These are phyloP conservation scores for Penaeus monodon DNA, from an alignment of 2,888 invertebrate species.

Conservation along the genomic window DNA sequence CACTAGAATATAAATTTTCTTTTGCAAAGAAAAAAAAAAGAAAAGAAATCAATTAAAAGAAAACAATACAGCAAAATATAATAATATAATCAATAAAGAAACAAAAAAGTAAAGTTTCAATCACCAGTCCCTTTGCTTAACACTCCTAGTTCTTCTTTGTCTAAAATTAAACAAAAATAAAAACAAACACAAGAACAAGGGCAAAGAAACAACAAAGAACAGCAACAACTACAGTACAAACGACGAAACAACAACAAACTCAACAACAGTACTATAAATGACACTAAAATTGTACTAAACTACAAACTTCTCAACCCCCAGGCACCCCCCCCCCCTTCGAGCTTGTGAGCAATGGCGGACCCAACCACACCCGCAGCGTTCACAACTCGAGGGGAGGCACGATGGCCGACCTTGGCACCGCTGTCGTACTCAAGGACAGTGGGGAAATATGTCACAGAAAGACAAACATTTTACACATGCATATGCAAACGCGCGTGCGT, in stretches of 20 bases:
- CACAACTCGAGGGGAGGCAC: too few species aligned
- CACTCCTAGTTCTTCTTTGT: too few species aligned
- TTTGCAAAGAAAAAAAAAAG: not conserved
- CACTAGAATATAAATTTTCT: not conserved
- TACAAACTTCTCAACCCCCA: not conserved
- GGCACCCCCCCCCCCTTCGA: not conserved
- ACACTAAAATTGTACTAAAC: not conserved
- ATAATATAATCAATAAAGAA: too few species aligned
- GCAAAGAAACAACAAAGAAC: not conserved
- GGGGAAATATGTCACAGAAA: too few species aligned
- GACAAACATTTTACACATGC: too few species aligned
- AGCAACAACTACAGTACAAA: not conserved
- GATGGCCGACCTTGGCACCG: too few species aligned
- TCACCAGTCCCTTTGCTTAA: too few species aligned
- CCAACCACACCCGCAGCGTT: too few species aligned
- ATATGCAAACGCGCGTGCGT: not conserved
- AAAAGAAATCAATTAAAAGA: not conserved
- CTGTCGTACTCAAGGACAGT: too few species aligned
- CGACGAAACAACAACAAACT: too few species aligned
- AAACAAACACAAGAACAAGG: constrained; percentile 2
- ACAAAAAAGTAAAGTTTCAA: too few species aligned
- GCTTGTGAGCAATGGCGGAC: too few species aligned
- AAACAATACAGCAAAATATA: not conserved
- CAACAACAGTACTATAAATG: not conserved
- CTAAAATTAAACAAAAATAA: constrained; percentile 3